Evolutionary conservation across 2,797 vertebrate genomes (phyloP).

Genomic region (Parauchenoglanis ngamensis): DNA sequence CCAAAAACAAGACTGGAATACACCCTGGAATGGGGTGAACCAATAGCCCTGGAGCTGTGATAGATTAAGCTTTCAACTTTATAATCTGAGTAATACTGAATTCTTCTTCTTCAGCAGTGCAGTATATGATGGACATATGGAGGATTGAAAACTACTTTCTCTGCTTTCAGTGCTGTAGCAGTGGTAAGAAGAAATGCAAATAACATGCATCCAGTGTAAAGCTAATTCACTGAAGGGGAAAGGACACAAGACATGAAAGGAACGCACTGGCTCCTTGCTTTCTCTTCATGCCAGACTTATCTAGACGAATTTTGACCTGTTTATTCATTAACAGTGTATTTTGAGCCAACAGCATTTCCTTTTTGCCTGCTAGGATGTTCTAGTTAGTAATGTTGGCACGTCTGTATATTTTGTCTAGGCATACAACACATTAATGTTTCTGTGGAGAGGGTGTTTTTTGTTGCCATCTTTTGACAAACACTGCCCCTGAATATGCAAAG

Average conservation of each 20-base stretch:
- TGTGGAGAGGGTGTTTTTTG: background rate
- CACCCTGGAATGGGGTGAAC: background rate
- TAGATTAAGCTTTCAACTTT: background rate
- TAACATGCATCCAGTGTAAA: background rate
- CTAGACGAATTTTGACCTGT: background rate
- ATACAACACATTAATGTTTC: background rate
- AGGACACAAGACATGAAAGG: background rate
- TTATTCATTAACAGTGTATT: background rate
- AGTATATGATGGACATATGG: background rate
- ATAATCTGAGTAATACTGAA: background rate
- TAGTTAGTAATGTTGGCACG: background rate
- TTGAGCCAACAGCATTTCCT: background rate
- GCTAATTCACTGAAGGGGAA: background rate
- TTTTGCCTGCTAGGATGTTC: background rate
- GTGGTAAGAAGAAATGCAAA: background rate
- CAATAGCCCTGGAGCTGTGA: background rate
- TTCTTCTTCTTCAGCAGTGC: background rate
- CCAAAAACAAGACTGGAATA: background rate
- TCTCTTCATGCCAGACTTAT: background rate
- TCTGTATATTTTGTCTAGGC: background rate
- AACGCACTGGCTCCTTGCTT: background rate
- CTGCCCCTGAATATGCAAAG: background rate
- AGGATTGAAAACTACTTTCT: background rate
- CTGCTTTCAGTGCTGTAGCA: background rate
- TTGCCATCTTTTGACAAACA: background rate